Evolutionary conservation across 2,888 invertebrate species (phyloP), one percentile per base, ranked within the genome.

Genomic region (Stenotaenia linearis): DNA sequence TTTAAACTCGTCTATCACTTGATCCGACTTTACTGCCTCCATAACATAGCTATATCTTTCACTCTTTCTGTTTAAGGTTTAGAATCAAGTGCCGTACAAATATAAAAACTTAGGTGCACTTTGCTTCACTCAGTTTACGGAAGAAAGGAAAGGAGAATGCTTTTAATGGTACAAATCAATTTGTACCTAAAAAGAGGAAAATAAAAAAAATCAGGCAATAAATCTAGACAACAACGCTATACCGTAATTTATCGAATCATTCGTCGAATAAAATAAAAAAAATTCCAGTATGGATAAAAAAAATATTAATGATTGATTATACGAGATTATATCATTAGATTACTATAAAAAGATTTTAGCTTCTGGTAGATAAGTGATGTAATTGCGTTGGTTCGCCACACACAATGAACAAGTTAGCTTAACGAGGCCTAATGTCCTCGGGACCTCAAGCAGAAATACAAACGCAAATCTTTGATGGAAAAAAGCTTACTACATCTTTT

Each of bases 371-470:
- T 56, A 56, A 56, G 21, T 56, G 56, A 56, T 23, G 56, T 56
- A 56, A 56, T 56, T 56, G 56, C 56, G 56, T 56, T 56, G 56
- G 56, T 23, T 56, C 23, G 56, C 56, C n/a, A n/a, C 56, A 56
- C 56, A 56, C 56, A 56, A 56, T 56, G 56, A 56, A 56, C 56
- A 56, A n/a, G 21, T 56, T 56, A 56, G 56, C 56, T 56, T 56
- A 56, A 56, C 56, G 56, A 56, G 56, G 56, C 56, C 23, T 18
- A 23, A 56, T 23, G 21, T 56, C 56, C 56, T 23, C 56, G 56
- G 56, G 23, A 3, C 56, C 18, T 23, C 56, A 10, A 21, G 56
- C 56, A 56, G 18, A 56, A 18, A 56, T 23, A 56, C 23, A 56
- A 23, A 56, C 18, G 56, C 9, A 6, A 4, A 15, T 40, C 15